Base-by-base conservation (phyloP, 2,797 vertebrate species). In the Anas acuta region DNA sequence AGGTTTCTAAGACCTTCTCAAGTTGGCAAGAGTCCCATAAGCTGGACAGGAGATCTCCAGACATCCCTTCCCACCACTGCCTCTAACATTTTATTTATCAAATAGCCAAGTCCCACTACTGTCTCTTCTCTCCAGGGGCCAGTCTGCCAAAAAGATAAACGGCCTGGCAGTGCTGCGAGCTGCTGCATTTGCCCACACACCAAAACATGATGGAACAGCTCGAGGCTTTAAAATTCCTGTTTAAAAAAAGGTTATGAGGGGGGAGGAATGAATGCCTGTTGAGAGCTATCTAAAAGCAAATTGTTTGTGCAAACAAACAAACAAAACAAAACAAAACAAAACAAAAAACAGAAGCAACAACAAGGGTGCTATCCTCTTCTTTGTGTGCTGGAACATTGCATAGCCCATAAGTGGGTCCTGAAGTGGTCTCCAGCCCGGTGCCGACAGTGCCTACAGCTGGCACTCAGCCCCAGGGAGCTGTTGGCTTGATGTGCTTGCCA, bases 331-430 rank as follows among this genome's bases (percentile, higher is more conserved):
- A 18, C 43, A 43, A 43, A 35, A 43, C 41, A 43, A 43, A 43
- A 43, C 41, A 43, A 26, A 53, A 75, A 39, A 1, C 35, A n/a
- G 64, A 26, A 57, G 45, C 35, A 35, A 58, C 41, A 4, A 5
- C 0, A 6, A 53, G 20, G 25, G 28, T 45, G 47, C 22, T 22
- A 2, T 47, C 8, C 3, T 14, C 22, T 37, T 45, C 25, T 11
- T 45, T 47, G 32, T 9, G 0, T 4, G 0, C 26, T 10, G 30
- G 25, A 35, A 30, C 6, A 13, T 30, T 18, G 12, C 39, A 39
- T 5, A 23, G 67, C 39, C n/a, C 58, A 33, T 41, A 4, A 30
- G 51, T 60, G 78, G 82, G 60, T 43, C 81, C 43, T 91, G 47
- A 67, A 78, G 77, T 61, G 81, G 30, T 41, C 69, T 83, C 0